Evolutionary conservation across 64 coral and sea anemone species (phyloP), one percentile per base, ranked within the genome.

Genomic region (Cladopsammia gracilis): DNA sequence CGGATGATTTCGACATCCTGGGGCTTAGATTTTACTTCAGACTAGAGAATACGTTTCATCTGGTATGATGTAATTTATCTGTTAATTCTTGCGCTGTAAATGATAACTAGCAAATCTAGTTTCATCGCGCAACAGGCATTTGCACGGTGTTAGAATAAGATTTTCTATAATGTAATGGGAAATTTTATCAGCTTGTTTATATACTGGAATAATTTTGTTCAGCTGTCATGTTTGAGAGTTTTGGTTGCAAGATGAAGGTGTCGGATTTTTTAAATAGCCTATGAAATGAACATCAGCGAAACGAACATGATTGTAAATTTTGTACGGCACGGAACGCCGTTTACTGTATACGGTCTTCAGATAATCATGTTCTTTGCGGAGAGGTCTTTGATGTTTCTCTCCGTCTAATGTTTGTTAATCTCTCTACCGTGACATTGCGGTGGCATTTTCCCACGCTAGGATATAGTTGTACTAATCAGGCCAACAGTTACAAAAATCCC

Each of bases 371-470:
- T 64, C 58, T 25, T 42, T 46, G 58, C 58, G 58, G 16, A 64
- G 57, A 82, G 9, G 26, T 26, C 58, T 62, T 61, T 44, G 25
- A 82, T 82, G 34, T 64, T 25, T 58, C 59, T 67, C 44, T 43
- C 47, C 34, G 7, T 20, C 16, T 19, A 47, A 15, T 84, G 44
- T 80, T 84, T 84, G 46, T 24, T 84, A 66, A 84, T 62, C 62
- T 47, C n/a, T 84, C 26, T 84, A 84, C 80, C 80, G 80, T 84
- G 62, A 84, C 80, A 84, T 22, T 22, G 61, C 44, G 61, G 44
- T 44, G 20, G 62, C 48, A 84, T 84, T 84, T 84, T 84, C 80
- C 80, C 80, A 84, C 80, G 80, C 80, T 67, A 68, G 62, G 62
- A 67, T 84, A 84, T 65, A 24, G 45, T 84, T 51, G 11, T 65